Base-by-base conservation (phyloP, 2,113 vertebrate genomes). In the Hippopotamus amphibius region DNA sequence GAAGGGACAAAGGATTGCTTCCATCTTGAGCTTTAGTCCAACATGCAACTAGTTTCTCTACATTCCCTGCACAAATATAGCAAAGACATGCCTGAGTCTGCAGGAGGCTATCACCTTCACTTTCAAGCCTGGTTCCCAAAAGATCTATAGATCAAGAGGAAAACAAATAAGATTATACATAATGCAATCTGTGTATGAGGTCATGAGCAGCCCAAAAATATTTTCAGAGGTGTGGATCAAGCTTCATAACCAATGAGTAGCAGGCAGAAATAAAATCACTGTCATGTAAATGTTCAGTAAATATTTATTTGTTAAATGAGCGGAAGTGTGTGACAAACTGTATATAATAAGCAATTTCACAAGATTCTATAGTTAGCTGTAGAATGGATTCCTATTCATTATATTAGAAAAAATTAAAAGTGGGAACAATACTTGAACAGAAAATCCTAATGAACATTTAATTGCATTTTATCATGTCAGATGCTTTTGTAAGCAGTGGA, bases 31-130 rank as follows among this genome's bases (percentile, higher is more conserved):
- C 99, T 98, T 98, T 99, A 94, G 98, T 99, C 99, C 99, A 99
- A 97, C 99, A 99, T 5, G 99, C 98, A 92, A 99, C 99, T 0
- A 99, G 98, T 86, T 99, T 99, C 97, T 99, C 99, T 92, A 99
- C 99, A 0, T 99, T 99, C 50, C 99, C 99, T 0, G 99, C 99
- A 92, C 99, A 99, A 95, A 99, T 99, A 90, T 99, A 99, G 93
- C 99, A 99, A 88, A 99, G 99, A 97, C 99, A 99, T 3, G 99
- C 99, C 88, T 99, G 99, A 0, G 98, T 98, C 97, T 99, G 99
- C 77, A 99, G 98, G 17, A 98, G 53, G 6, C 53, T 92, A 14
- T 99, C 99, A 4, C 99, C 99, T 74, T 99, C 99, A 0, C 89
- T 98, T 96, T 99, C 99, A 97, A 99, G 98, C 57, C 99, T 99